A percentile compares a stretch with the other conserved stretches of the same genome.
Conservation (phyloP, 2,797 vertebrate genomes). For the Urosaurus nigricauda region DNA sequence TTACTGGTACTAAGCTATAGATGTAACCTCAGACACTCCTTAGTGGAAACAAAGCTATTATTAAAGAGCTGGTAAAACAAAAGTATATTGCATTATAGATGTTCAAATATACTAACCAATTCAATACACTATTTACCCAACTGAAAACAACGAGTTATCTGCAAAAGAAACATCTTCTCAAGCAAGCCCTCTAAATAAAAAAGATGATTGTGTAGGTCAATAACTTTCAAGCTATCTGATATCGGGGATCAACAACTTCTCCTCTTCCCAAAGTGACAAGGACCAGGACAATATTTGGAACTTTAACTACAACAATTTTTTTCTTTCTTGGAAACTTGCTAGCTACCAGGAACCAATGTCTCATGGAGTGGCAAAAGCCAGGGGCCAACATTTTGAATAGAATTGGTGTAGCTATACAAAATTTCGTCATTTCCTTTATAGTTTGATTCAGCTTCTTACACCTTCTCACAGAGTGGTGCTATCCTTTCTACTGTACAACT, state of each 20-base stretch:
- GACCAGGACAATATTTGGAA: too few relatives aligned
- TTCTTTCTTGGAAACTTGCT: not conserved
- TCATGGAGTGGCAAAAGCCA: too few relatives aligned
- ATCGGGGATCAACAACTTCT: too few relatives aligned
- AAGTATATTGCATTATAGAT: slow-evolving; percentile 20
- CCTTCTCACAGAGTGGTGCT: not conserved
- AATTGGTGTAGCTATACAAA: not conserved
- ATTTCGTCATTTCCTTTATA: not conserved
- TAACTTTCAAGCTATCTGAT: not conserved
- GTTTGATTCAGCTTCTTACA: not conserved
- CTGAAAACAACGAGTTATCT: not conserved
- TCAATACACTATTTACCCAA: not conserved
- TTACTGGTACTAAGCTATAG: not conserved
- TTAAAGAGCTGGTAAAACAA: slow-evolving; percentile 15
- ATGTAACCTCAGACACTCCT: not conserved
- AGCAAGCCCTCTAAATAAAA: not conserved
- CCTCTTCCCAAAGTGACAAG: not conserved
- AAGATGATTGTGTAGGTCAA: not conserved
- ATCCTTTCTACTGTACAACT: not conserved
- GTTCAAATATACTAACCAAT: not conserved
- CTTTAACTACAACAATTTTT: not conserved
- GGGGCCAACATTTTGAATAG: too few relatives aligned
- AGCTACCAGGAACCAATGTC: not conserved
- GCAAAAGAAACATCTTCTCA: not conserved
- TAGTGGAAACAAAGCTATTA: slow-evolving; percentile 1